Evolutionary conservation across 2,888 invertebrate genomes (phyloP).

Genomic region (Piscicola geometra): DNA sequence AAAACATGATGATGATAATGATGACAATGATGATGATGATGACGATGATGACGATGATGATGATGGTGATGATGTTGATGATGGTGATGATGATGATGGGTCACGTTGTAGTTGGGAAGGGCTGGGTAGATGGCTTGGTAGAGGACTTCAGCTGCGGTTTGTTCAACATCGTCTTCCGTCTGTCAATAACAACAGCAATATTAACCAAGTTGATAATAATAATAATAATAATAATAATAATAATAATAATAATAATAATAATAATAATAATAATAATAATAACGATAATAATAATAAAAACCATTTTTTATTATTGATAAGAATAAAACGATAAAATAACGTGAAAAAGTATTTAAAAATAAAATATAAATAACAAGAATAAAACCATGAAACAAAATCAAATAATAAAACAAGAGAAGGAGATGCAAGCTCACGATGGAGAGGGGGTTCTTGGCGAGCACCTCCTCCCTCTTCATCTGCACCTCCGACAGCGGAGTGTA

Average conservation of each 20-base stretch:
- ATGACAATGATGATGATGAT: slow-evolving; percentile 33
- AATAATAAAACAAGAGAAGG: background rate
- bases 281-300: background rate
- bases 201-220: too few species aligned
- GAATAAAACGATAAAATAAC: background rate
- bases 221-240: too few species aligned
- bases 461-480: slow-evolving; percentile 84
- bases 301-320: background rate
- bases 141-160: slow-evolving; percentile 79
- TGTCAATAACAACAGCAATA: too few species aligned
- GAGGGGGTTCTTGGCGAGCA: slow-evolving; percentile 82
- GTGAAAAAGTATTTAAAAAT: background rate
- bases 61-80: slow-evolving; percentile 35
- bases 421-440: slow-evolving; percentile 63
- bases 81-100: slow-evolving; percentile 33
- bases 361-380: background rate
- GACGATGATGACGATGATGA: slow-evolving; percentile 35
- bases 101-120: slow-evolving; percentile 87
- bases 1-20: slow-evolving; percentile 1
- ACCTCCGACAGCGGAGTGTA: slow-evolving; percentile 87
- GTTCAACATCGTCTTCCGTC: slow-evolving; percentile 63
- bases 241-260: slow-evolving; percentile 7
- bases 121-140: slow-evolving; percentile 92
- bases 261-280: background rate
- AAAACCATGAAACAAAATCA: background rate